Base-by-base conservation (phyloP, 2,797 vertebrate genomes). In the Amblyopsis hoosieri region DNA sequence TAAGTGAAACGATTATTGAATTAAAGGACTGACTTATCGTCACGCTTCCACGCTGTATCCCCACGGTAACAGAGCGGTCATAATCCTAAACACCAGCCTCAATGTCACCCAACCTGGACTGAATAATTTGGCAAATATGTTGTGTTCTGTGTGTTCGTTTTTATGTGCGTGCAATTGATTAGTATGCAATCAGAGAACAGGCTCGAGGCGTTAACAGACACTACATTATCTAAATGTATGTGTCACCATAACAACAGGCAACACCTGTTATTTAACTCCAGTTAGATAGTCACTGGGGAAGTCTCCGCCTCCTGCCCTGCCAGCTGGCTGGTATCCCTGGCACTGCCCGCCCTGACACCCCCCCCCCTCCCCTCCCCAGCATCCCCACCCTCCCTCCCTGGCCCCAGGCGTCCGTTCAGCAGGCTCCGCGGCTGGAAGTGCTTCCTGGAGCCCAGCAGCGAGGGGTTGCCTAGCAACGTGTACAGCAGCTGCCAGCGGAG, bases 401-500 rank as follows among this genome's bases (percentile, higher is more conserved):
- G 66, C 48, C 64, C 87, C 2, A 91, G 81, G n/a, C 86, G 89
- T 8, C 92, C 91, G 1, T 93, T 93, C 7, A 83, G 73, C 69
- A 89, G 17, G 29, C 79, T 79, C 84, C 91, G 90, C 46, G 80
- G 74, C 81, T 92, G 91, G 81, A 93, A 93, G 84, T 93, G 91
- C 68, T 96, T 97, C 46, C 97, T 93, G 82, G 92, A 94, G 23
- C 93, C 91, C 2, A 88, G 84, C 67, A 99, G 87, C 0, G 94
- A 93, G 0, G 96, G 95, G 76, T 99, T 99, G 82, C 91, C 92
- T 64, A 98, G 93, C 63, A 99, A 90, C 0, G 96, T 98, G 89
- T 96, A 99, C 1, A 95, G 86, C 69, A 99, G 69, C 63, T 90
- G 88, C 98, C 98, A 99, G 56, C 96, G 94, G 2, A 82, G 78